These are phyloP conservation scores for Palloptera scutellata DNA, from an alignment of 2,888 invertebrate species.

Conservation along the genomic window DNA sequence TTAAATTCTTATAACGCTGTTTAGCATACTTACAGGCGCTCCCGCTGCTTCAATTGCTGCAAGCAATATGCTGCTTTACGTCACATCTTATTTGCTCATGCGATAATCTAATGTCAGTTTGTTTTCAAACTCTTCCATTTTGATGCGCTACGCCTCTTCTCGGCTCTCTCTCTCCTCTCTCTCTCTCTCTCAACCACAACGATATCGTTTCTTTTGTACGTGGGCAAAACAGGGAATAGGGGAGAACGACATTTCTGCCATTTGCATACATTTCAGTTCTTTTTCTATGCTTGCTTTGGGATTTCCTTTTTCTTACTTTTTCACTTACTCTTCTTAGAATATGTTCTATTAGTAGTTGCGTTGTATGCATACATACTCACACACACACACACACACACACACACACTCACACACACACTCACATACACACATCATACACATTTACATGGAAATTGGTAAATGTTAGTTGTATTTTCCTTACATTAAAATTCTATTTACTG, in stretches of 20 bases:
- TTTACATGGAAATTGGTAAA: too few species aligned
- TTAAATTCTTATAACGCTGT: background rate
- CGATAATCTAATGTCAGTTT: conserved; percentile 21
- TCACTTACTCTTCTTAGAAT: background rate
- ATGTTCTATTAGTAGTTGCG: background rate
- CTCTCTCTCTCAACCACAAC: background rate
- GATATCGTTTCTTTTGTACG: too few species aligned
- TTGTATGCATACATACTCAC: too few species aligned
- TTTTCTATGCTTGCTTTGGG: background rate
- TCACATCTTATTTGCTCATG: conserved; percentile 13
- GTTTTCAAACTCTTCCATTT: background rate
- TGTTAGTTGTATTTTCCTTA: too few species aligned
- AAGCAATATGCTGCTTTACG: background rate
- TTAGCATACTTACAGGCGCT: background rate
- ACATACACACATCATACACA: too few species aligned
- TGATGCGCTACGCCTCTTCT: background rate
- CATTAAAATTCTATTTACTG: background rate
- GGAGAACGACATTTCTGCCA: conserved; percentile 20
- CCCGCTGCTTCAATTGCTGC: background rate
- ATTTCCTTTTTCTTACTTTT: background rate
- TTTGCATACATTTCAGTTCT: conserved; percentile 20
- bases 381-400: too few species aligned
- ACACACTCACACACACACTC: too few species aligned
- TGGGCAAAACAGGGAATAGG: too few species aligned
- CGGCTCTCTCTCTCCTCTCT: background rate